phyloP scores from a whole-genome alignment of 30 jellyfish, hydroid and myxozoan genomes.

The Aurelia sp. region DNA sequence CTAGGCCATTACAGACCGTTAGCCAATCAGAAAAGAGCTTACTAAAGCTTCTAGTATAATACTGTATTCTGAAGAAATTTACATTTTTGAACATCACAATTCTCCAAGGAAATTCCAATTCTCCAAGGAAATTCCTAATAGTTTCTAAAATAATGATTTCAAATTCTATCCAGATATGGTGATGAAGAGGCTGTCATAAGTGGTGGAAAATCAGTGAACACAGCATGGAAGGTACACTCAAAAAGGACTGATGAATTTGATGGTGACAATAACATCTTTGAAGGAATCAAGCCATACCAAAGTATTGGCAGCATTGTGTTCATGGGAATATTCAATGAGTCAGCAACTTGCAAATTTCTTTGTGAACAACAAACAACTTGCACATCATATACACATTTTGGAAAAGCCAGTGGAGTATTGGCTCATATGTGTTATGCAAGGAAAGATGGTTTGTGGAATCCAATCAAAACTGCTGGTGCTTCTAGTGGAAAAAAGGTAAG shows the following conservation, averaged over 20 bases:
- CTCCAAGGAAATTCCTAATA: too few relatives aligned
- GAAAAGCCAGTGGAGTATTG: slow-evolving; percentile 60
- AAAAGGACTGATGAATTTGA: slow-evolving; percentile 54
- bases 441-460: slow-evolving; percentile 93
- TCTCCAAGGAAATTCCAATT: too few relatives aligned
- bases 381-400: slow-evolving; percentile 85
- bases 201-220: slow-evolving; percentile 62
- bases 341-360: slow-evolving; percentile 55
- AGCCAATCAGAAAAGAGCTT: too few relatives aligned
- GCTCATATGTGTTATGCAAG: slow-evolving; percentile 91
- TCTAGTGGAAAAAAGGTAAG: slow-evolving; percentile 88
- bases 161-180: slow-evolving; percentile 10
- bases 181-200: slow-evolving; percentile 81
- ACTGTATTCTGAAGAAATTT: too few relatives aligned
- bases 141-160: too few relatives aligned
- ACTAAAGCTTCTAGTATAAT: too few relatives aligned
- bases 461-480: slow-evolving; percentile 73
- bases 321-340: slow-evolving; percentile 71
- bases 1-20: too few relatives aligned
- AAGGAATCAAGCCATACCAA: slow-evolving; percentile 80
- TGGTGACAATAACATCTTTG: slow-evolving; percentile 77
- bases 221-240: slow-evolving; percentile 75
- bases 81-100: too few relatives aligned
- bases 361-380: slow-evolving; percentile 80
- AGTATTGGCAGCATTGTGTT: slow-evolving; percentile 65